Evolutionary conservation across 1,140 invertebrate species (phyloP).

Genomic region (Panonychus citri): DNA sequence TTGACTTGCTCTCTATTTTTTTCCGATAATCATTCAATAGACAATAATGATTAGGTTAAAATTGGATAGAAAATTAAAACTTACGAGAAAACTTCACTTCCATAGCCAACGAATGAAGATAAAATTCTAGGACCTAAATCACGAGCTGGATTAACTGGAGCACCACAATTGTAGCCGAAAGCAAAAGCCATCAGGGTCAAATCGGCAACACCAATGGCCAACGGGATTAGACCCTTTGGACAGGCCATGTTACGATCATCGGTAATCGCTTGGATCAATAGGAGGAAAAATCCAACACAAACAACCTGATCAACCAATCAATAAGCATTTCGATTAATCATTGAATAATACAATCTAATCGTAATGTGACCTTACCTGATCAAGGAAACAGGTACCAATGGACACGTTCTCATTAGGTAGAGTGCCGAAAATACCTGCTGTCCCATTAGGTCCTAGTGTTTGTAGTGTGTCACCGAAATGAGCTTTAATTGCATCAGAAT

Average conservation of each 20-base stretch:
- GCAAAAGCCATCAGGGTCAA: conserved; percentile 25
- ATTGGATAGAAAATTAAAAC: neutral
- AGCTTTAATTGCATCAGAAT: conserved; percentile 22
- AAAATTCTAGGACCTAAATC: conserved; percentile 35
- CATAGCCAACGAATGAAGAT: conserved; percentile 8
- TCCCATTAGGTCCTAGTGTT: conserved; percentile 8
- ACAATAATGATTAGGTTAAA: too few species aligned
- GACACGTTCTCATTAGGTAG: conserved; percentile 28
- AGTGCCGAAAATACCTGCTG: conserved; percentile 27
- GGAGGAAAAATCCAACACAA: conserved; percentile 30
- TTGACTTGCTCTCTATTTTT: too few species aligned
- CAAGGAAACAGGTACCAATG: conserved; percentile 23
- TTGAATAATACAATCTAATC: too few species aligned
- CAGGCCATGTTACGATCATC: conserved; percentile 22
- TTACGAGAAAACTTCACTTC: neutral
- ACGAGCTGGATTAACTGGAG: conserved; percentile 37
- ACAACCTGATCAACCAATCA: conserved; percentile 25
- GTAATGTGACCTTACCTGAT: too few species aligned
- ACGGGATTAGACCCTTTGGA: conserved; percentile 18
- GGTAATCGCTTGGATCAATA: conserved; percentile 29
- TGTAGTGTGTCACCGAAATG: conserved; percentile 15
- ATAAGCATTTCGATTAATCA: too few species aligned
- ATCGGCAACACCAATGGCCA: conserved; percentile 15
- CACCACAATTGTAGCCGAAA: conserved; percentile 33
- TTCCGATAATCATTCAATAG: too few species aligned